Base-by-base conservation (phyloP, 2,797 vertebrate genomes). In the Leptodactylus fallax region DNA sequence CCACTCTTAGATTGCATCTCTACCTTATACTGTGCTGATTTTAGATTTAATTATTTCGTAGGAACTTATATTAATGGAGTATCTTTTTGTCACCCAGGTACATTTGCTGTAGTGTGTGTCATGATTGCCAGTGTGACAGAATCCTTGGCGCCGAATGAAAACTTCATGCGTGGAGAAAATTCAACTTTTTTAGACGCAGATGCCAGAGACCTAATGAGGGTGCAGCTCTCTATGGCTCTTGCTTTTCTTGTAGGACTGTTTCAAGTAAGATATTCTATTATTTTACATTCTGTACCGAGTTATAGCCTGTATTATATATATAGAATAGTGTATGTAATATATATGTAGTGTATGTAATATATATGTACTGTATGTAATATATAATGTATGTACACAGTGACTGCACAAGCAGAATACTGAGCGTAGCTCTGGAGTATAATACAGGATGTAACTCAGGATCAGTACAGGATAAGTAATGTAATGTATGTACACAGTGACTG, bases 91-190 rank as follows among this genome's bases (percentile, higher is more conserved):
- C 9, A 8, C 58, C 5, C 91, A 99, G 98, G 98, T 11, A 98
- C 98, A 60, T 99, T 99, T 72, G 97, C 98, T 0, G 93, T 99
- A 90, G 96, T 99, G 90, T 99, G 98, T 2, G 97, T 99, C 90
- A 99, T 99, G 98, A 96, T 99, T 0, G 97, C 97, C 21, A 95
- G 97, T 72, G 92, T 99, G 91, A 97, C 96, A 0, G 97, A 99
- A 23, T 95, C 96, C 76, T 88, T 99, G 79, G 92, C 93, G 77
- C 97, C 97, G 6, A 95, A 97, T 0, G 85, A 85, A 0, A 0
- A 91, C 69, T 97, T 97, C 90, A 3, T 94, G 27, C 74, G 87
- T 0, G 86, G 80, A 0, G 17, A 3, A 12, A 97, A 97, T 2
- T 60, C 58, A 2, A 78, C 87, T 1, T 60, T 49, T 0, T 86